Conservation (phyloP, 2,113 vertebrate genomes). For the Echinops telfairi region DNA sequence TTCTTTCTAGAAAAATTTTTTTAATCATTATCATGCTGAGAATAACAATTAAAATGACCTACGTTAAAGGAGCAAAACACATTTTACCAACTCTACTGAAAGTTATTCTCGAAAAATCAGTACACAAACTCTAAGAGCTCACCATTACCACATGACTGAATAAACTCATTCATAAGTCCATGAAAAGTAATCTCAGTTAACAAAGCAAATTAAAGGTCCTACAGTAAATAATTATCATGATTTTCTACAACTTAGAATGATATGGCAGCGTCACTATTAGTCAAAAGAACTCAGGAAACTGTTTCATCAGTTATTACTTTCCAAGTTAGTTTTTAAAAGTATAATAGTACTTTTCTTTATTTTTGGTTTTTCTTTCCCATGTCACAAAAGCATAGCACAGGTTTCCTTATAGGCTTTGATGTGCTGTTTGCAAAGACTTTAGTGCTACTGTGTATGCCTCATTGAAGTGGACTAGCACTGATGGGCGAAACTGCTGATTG, state of each 20-base stretch:
- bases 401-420: slow-evolving; percentile 52
- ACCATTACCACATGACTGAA: slow-evolving; percentile 1
- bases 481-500: slow-evolving; percentile 59
- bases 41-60: slow-evolving; percentile 25
- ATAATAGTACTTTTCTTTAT: neutral
- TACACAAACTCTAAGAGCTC: slow-evolving; percentile 24
- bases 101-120: slow-evolving; percentile 57
- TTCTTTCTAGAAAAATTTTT: slow-evolving; percentile 58
- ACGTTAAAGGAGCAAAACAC: slow-evolving; percentile 21
- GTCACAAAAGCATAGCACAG: neutral
- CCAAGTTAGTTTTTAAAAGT: slow-evolving; percentile 44
- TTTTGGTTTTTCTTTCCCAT: slow-evolving; percentile 40
- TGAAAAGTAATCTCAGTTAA: neutral
- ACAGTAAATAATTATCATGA: neutral
- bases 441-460: slow-evolving; percentile 42
- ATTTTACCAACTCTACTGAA: slow-evolving; percentile 54
- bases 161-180: neutral
- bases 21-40: neutral
- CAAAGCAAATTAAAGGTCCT: slow-evolving; percentile 35
- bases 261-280: neutral
- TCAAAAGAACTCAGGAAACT: slow-evolving; percentile 41
- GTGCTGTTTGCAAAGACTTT: slow-evolving; percentile 36
- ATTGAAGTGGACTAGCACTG: slow-evolving; percentile 60
- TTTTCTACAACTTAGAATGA: slow-evolving; percentile 50
- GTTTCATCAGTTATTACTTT: slow-evolving; percentile 25